phyloP scores from a whole-genome alignment of 30 jellyfish, hydroid and myxozoan genomes.

The Hydractinia echinata region DNA sequence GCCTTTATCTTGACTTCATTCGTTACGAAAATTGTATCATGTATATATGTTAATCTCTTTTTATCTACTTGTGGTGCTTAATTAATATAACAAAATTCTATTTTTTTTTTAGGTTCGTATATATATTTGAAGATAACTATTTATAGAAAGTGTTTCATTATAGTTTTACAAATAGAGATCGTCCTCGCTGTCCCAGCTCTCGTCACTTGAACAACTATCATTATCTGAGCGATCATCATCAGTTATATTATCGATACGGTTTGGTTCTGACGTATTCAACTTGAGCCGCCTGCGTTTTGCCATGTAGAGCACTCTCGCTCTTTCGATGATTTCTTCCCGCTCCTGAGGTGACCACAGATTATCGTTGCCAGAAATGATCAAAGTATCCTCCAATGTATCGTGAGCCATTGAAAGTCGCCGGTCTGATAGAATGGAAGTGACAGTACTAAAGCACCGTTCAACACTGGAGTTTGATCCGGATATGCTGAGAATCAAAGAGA shows the following conservation, averaged over 20 bases:
- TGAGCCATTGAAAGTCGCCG: conserved; percentile 18
- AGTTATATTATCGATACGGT: not conserved
- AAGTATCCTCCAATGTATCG: conserved; percentile 7
- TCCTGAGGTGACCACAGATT: conserved; percentile 24
- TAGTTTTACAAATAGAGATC: not conserved
- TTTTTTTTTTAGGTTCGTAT: too few species aligned
- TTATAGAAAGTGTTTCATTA: too few species aligned
- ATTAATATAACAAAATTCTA: too few species aligned
- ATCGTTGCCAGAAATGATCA: conserved; percentile 31
- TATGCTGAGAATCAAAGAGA: conserved; percentile 3
- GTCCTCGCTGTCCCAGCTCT: conserved; percentile 19
- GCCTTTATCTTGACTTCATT: too few species aligned
- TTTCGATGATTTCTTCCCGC: conserved; percentile 6
- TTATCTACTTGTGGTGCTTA: too few species aligned
- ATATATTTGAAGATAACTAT: too few species aligned
- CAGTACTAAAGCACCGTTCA: conserved; percentile 51
- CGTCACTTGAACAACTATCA: not conserved
- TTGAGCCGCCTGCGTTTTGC: conserved; percentile 4
- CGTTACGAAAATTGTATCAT: too few species aligned
- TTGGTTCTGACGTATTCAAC: not conserved
- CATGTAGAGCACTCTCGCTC: conserved; percentile 9
- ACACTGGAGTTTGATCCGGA: conserved; percentile 24
- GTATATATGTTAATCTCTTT: too few species aligned
- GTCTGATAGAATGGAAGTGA: conserved; percentile 50
- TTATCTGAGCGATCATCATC: not conserved